Percentiles rank a stretch among this genome's conserved stretches.
phyloP scores from a whole-genome alignment of 2,113 vertebrate species.

The Corydoras maculifer region DNA sequence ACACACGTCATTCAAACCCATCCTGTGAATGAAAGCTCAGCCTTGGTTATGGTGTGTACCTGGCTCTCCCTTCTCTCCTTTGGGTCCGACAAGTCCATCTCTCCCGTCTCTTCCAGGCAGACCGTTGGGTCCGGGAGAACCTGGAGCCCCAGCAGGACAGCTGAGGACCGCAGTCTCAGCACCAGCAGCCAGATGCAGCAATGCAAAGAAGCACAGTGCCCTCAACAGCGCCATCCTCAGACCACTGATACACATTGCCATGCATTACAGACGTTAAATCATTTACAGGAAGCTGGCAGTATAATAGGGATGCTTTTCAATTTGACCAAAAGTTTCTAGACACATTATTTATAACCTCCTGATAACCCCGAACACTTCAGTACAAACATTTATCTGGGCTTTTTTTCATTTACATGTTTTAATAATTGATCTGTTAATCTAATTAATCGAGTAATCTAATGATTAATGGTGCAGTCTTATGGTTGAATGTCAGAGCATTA shows the following conservation, averaged over 20 bases:
- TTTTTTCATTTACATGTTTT: too few species aligned
- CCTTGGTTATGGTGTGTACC: background rate
- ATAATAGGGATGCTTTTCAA: too few species aligned
- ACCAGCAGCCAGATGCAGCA: slow-evolving; percentile 8
- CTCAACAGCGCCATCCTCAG: slow-evolving; percentile 28
- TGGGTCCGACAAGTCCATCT: slow-evolving; percentile 23
- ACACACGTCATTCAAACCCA: background rate
- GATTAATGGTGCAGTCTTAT: too few species aligned
- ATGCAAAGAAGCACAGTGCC: background rate
- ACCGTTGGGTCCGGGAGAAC: slow-evolving; percentile 31
- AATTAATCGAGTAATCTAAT: too few species aligned
- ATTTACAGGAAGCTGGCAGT: background rate
- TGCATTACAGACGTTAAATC: background rate
- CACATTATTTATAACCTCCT: too few species aligned
- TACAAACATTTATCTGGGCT: too few species aligned
- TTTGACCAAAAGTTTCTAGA: too few species aligned
- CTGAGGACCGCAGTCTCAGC: slow-evolving; percentile 7
- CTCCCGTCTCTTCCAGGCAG: slow-evolving; percentile 30
- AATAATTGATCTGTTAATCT: too few species aligned
- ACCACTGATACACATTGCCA: background rate
- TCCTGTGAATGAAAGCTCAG: background rate
- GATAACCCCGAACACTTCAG: too few species aligned
- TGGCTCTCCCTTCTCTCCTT: slow-evolving; percentile 40
- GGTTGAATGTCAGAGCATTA: too few species aligned
- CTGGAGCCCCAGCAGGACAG: slow-evolving; percentile 33